phyloP scores from a whole-genome alignment of 1,140 invertebrate genomes.

The Euura saliciscinereae region DNA sequence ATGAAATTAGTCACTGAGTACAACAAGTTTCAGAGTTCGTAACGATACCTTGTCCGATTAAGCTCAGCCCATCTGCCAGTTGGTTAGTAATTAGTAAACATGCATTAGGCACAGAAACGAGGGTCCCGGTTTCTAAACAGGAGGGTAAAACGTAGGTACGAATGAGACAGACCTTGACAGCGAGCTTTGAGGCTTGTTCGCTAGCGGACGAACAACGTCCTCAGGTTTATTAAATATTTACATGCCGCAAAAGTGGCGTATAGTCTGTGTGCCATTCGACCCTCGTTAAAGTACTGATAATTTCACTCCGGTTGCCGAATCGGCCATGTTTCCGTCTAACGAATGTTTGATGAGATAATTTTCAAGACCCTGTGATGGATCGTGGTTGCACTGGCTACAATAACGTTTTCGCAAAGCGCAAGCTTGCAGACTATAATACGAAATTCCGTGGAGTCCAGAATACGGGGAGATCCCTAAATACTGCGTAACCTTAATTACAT shows the following conservation, averaged over 20 bases:
- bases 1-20: background rate
- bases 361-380: background rate
- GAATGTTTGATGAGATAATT: no score
- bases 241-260: constrained; percentile 19
- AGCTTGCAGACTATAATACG: background rate
- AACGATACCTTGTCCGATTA: constrained; percentile 7
- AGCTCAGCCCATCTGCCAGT: background rate
- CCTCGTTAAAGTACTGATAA: background rate
- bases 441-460: constrained; percentile 2
- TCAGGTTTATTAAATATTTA: constrained; percentile 29
- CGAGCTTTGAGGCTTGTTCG: background rate
- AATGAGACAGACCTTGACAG: background rate
- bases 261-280: constrained; percentile 11
- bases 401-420: background rate
- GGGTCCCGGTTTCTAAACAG: background rate
- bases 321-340: background rate
- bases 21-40: background rate
- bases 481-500: constrained; percentile 31
- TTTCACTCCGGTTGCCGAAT: background rate
- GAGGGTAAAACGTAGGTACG: background rate
- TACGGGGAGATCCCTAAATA: constrained; percentile 23
- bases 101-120: constrained; percentile 6
- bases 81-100: constrained; percentile 12
- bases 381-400: background rate
- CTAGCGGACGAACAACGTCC: constrained; percentile 8